Evolutionary conservation across 2,113 vertebrate genomes (phyloP), one percentile per base, ranked within the genome.

Genomic region (Zosterops borbonicus): DNA sequence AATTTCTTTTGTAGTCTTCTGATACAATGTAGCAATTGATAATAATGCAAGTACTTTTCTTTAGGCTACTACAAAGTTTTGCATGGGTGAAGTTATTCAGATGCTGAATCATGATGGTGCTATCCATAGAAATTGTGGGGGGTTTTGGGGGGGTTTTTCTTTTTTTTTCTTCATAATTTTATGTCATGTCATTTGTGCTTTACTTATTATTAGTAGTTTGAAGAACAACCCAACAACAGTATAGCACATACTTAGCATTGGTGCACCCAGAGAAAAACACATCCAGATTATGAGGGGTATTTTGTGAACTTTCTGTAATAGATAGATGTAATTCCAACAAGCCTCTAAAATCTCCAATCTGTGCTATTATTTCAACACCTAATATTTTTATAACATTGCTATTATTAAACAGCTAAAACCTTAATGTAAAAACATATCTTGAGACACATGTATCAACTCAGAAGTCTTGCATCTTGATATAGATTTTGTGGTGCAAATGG

Each of bases 181-280:
- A 63, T 25, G 55, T 42, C 3, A 8, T 69, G 37, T 9, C 28
- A 65, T 87, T 73, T 65, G 71, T 44, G 29, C 11, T 74, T 81
- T 44, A 63, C 21, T 55, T 46, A 56, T 24, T 76, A 7, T 46
- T 23, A 63, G 29, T 10, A 53, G 18, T 63, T 76, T 77, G 75
- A 90, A 79, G 50, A 91, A 47, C 25, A 60, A 29, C 33, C 25
- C 24, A 63, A 12, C 24, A 63, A 12, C 16, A 39, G 27, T 5
- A 52, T 3, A 53, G 18, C 17, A 56, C 20, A 83, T 19, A 58
- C 49, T 35, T 41, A 37, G 24, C 22, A 63, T 16, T 0, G 0
- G 5, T 3, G 9, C 27, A 75, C 16, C 33, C 29, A 47, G 52
- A 52, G 62, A 83, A 71, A 87, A 71, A 85, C 1, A 1, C 35